phyloP scores from a whole-genome alignment of 2,797 vertebrate genomes.

The Anniella stebbinsi region DNA sequence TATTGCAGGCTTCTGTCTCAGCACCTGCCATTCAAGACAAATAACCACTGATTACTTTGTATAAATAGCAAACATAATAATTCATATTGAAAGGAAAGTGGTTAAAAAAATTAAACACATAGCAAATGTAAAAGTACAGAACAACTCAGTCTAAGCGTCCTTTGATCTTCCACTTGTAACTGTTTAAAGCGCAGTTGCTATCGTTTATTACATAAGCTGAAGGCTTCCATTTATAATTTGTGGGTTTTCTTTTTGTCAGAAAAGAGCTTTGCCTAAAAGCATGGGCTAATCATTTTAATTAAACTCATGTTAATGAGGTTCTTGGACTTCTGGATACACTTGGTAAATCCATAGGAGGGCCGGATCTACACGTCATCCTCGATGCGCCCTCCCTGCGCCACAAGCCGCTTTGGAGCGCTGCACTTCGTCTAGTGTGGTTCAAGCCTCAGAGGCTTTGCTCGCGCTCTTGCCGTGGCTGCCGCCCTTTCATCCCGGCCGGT shows the following conservation, averaged over 20 bases:
- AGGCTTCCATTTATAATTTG: neutral
- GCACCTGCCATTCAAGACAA: neutral
- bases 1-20: neutral
- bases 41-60: neutral
- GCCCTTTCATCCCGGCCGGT: no score
- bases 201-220: constrained; percentile 22
- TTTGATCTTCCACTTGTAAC: constrained; percentile 15
- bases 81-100: neutral
- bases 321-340: constrained; percentile 11
- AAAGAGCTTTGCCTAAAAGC: neutral
- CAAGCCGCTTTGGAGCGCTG: no score
- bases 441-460: no score
- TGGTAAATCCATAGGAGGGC: constrained; percentile 10
- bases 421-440: no score
- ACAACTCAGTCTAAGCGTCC: neutral
- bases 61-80: neutral
- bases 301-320: neutral
- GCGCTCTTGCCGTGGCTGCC: no score
- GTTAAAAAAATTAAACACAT: neutral
- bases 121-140: neutral
- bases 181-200: constrained; percentile 38
- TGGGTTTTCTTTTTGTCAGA: neutral
- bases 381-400: no score
- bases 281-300: constrained; percentile 18
- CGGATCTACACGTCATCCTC: no score